Base-by-base conservation (phyloP, 2,888 invertebrate genomes). In the Chironomus riparius region DNA sequence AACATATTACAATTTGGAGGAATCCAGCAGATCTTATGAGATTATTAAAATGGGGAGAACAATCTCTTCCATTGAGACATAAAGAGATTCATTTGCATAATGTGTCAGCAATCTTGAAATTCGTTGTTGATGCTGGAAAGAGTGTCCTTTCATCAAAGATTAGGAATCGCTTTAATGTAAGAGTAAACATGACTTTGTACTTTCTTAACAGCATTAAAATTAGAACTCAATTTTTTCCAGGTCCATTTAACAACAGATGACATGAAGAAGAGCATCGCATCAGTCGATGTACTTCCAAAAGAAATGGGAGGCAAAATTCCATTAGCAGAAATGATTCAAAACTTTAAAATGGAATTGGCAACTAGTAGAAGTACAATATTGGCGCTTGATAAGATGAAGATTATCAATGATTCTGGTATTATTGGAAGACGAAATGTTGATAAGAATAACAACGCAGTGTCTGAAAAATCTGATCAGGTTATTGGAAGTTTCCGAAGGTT, bases 21-120 rank as follows among this genome's bases (percentile, higher is more conserved):
- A 89, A 90, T 79, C 90, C 91, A 12, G 86, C 87, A 12, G 92
- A 92, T 83, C 91, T 91, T 80, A 89, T 87, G 0, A 86, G 89
- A 56, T 82, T 91, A 47, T 85, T 92, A 76, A 90, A 89, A 82
- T 92, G 91, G 91, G 91, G 91, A 79, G 92, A 92, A 89, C 92
- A 92, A 87, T 91, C 92, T 0, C 78, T 91, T 77, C 93, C 94
- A 6, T 88, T 93, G 87, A 86, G 93, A 15, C 93, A 93, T 83
- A 93, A 92, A 82, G 89, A 89, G 80, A 87, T 92, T 62, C 90
- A 93, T 81, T 84, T 91, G 77, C 83, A 92, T 48, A 91, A 92
- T 81, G 84, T 93, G 15, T 91, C 92, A 1, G 80, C 87, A n/a
- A 86, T 91, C 0, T 82, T 93, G n/a, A 90, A 90, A 79, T 92